phyloP scores from a whole-genome alignment of 2,113 vertebrate species.

The zebrafish (Danio rerio) region DNA sequence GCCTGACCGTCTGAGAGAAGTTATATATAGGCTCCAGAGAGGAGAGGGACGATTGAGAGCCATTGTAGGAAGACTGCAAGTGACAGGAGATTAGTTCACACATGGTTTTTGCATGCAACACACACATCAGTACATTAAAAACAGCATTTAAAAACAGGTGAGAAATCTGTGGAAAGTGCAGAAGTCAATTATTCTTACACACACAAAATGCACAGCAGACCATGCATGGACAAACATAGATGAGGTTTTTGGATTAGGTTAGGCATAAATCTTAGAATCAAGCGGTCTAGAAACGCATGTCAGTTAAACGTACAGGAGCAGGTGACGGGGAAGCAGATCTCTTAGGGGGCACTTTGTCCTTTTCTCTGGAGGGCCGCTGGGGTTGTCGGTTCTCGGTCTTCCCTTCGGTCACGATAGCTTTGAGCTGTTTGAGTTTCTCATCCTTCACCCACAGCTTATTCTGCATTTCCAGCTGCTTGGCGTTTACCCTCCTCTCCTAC shows the following conservation, averaged over 20 bases:
- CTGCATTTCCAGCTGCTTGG: slow-evolving; percentile 96
- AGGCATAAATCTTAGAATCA: not conserved
- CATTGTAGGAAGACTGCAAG: slow-evolving; percentile 74
- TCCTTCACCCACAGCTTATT: slow-evolving; percentile 99
- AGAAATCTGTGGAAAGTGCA: not conserved
- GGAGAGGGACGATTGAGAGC: slow-evolving; percentile 69
- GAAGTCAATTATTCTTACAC: not conserved
- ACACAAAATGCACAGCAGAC: slow-evolving; percentile 4
- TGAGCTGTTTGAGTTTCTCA: slow-evolving; percentile 97
- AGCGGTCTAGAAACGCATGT: slow-evolving; percentile 3
- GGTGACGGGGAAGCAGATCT: slow-evolving; percentile 86
- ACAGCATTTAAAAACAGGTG: slow-evolving; percentile 12
- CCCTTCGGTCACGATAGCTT: slow-evolving; percentile 91
- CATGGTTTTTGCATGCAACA: slow-evolving; percentile 20
- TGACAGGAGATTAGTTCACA: slow-evolving; percentile 65
- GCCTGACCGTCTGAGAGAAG: slow-evolving; percentile 68
- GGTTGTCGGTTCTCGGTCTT: slow-evolving; percentile 75
- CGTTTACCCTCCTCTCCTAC: slow-evolving; percentile 91
- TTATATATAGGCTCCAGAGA: slow-evolving; percentile 66
- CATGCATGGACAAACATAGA: slow-evolving; percentile 16
- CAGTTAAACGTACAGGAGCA: slow-evolving; percentile 76
- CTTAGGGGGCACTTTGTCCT: slow-evolving; percentile 74
- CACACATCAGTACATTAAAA: slow-evolving; percentile 25
- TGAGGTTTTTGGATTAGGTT: slow-evolving; percentile 2
- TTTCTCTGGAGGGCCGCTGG: slow-evolving; percentile 81